Evolutionary conservation across 92 coral and sea anemone genomes (phyloP), one percentile per base, ranked within the genome.

Genomic region (Micromussa lordhowensis): DNA sequence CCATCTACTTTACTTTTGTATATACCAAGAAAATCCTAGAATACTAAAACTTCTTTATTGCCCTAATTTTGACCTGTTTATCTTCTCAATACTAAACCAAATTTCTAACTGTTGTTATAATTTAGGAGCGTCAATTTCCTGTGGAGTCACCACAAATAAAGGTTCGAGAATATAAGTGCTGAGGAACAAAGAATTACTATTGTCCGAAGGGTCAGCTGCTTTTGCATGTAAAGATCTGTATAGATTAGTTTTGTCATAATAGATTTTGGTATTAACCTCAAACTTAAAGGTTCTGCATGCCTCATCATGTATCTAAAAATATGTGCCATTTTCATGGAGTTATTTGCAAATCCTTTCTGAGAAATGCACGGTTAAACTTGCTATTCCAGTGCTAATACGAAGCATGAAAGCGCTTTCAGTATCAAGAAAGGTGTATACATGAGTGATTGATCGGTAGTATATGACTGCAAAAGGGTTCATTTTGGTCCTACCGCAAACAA

Each of bases 201-300:
- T 77, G 36, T 31, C 26, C 17, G 44, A 5, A n/a, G 1, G 77
- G 31, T 29, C 64, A 74, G 31, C 12, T 73, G 32, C 54, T 58
- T 58, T 24, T 14, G 19, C 75, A 69, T 11, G 38, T 19, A 21
- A 69, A 12, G 13, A 31, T 29, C 75, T 29, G 30, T 13, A 18
- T 10, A 14, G 21, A 70, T 70, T 70, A 29, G 14, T 29, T 30
- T 32, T 14, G n/a, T 72, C 48, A 72, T 19, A 31, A 17, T 35
- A 31, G 5, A 31, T 1, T 34, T 4, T 31, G 44, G 3, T 26
- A 11, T 72, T 17, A 17, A 31, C 11, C 48, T 72, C 17, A 8
- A 34, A 78, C 12, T 14, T 18, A 35, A 68, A 79, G 90, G 78
- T 69, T 81, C 21, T 70, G 79, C 87, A 68, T 80, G 87, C 81